Conservation (phyloP, 2,797 vertebrate genomes). For the Meriones psammophilus region DNA sequence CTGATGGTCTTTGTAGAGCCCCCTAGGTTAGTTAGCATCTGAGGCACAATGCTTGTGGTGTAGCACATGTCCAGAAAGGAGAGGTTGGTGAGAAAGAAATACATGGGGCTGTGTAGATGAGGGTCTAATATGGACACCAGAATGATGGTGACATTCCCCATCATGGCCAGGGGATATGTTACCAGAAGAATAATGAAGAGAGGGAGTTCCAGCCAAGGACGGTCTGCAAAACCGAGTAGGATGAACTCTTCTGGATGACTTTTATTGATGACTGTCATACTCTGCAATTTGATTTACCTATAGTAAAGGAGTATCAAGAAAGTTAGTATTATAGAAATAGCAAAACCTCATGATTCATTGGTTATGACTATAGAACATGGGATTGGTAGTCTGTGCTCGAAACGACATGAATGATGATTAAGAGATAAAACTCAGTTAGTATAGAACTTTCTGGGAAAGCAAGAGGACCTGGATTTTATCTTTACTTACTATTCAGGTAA, state of each 20-base stretch:
- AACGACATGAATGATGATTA: neutral
- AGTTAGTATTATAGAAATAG: neutral
- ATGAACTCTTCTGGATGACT: slow-evolving; percentile 24
- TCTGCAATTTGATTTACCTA: slow-evolving; percentile 21
- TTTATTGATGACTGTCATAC: neutral
- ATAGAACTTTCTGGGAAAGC: neutral
- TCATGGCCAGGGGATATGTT: neutral
- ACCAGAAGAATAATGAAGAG: slow-evolving; percentile 30
- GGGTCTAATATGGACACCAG: neutral
- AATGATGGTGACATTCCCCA: slow-evolving; percentile 49
- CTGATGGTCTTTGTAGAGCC: slow-evolving; percentile 62
- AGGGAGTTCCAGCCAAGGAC: neutral
- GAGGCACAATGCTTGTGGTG: slow-evolving; percentile 53
- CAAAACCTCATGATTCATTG: neutral
- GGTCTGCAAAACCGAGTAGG: slow-evolving; percentile 40
- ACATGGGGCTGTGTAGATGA: slow-evolving; percentile 73
- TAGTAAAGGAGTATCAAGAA: neutral
- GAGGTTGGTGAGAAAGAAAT: slow-evolving; percentile 79
- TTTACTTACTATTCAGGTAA: neutral
- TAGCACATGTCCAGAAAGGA: slow-evolving; percentile 76
- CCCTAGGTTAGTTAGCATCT: slow-evolving; percentile 64
- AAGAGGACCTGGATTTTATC: neutral
- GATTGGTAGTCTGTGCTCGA: neutral
- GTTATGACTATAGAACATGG: neutral
- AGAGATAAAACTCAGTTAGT: too few species aligned